Evolutionary conservation across 2,113 vertebrate genomes (phyloP).

Genomic region (Pedionomus torquatus): DNA sequence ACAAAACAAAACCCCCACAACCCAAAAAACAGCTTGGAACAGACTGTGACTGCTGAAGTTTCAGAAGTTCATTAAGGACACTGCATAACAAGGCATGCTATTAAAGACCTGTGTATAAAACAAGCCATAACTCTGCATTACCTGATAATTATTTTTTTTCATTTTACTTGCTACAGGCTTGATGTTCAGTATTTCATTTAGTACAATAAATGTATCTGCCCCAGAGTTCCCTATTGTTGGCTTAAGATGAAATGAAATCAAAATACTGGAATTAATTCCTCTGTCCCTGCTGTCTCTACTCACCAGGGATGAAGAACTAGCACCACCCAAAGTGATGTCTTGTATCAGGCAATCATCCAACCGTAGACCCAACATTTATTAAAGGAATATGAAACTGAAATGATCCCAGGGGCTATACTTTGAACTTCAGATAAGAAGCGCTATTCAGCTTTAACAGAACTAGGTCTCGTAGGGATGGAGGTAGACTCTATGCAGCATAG

Average conservation of each 20-base stretch:
- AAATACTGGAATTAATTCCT: constrained; percentile 48
- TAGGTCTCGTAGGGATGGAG: neutral
- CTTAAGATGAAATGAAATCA: constrained; percentile 55
- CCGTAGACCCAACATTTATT: neutral
- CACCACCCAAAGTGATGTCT: neutral
- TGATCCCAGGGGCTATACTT: constrained; percentile 19
- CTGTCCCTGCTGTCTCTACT: neutral
- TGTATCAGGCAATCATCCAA: neutral
- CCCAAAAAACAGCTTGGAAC: neutral
- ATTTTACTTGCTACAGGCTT: constrained; percentile 20
- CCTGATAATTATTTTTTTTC: neutral
- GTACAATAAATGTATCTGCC: constrained; percentile 3
- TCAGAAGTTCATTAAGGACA: constrained; percentile 22
- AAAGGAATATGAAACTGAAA: neutral
- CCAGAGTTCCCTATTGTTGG: constrained; percentile 22
- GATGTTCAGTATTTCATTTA: constrained; percentile 16
- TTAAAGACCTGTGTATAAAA: neutral
- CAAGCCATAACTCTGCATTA: neutral
- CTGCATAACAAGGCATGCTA: neutral
- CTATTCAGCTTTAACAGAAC: constrained; percentile 6
- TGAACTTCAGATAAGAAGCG: constrained; percentile 36
- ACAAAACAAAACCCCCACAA: too few relatives aligned
- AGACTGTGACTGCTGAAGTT: neutral
- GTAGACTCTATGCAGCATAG: neutral
- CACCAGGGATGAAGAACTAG: neutral